Evolutionary conservation across 2,888 invertebrate species (phyloP).

Genomic region (Tridacna crocea): DNA sequence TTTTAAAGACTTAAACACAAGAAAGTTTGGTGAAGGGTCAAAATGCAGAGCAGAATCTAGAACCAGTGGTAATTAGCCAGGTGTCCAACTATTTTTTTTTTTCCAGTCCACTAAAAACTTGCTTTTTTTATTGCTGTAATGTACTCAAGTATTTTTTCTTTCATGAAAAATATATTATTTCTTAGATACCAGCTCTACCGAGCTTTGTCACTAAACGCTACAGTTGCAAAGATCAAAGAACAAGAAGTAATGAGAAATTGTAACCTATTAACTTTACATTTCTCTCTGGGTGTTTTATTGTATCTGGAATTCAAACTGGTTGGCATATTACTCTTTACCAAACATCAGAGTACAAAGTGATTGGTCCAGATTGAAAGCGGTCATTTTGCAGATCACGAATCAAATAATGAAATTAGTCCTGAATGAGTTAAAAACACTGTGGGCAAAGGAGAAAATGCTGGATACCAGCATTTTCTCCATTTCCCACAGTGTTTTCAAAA

Average conservation of each 20-base stretch:
- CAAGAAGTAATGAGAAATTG: conserved; percentile 22
- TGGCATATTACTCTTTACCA: not conserved
- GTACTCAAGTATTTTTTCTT: not conserved
- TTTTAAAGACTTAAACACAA: too few species aligned
- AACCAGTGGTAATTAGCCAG: conserved; percentile 1
- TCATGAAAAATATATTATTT: not conserved
- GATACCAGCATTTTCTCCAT: too few species aligned
- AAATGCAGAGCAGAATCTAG: not conserved
- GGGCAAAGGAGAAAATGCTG: too few species aligned
- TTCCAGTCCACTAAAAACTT: not conserved
- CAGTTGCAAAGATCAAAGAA: conserved; percentile 11
- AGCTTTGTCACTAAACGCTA: not conserved
- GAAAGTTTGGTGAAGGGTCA: not conserved
- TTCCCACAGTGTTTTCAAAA: too few species aligned
- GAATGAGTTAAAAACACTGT: too few species aligned
- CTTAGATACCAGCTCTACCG: not conserved
- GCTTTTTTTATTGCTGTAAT: not conserved
- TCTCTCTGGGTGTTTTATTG: conserved; percentile 18
- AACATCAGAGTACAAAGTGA: not conserved
- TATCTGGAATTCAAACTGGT: conserved; percentile 19
- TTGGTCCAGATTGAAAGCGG: not conserved
- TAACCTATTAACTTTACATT: conserved; percentile 23
- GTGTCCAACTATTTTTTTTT: not conserved
- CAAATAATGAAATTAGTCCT: too few species aligned
- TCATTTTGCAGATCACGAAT: too few species aligned